These are phyloP conservation scores for Oasisia sp. DNA, from an alignment of 2,888 invertebrate genomes.

Conservation along the genomic window DNA sequence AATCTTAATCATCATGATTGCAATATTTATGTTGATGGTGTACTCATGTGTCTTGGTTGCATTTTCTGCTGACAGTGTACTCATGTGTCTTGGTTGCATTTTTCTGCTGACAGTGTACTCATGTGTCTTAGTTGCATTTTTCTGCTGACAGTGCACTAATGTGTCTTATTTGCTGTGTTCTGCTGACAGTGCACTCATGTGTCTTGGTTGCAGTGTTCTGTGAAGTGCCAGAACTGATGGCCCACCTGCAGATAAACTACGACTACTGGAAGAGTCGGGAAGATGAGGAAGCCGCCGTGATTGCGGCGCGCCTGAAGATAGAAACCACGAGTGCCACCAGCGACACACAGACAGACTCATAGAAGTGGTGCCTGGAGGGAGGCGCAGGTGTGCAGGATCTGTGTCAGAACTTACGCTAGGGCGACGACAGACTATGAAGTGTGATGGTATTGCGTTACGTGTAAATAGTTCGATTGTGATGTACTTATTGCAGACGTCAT, in stretches of 20 bases:
- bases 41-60: neutral
- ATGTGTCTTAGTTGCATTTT: neutral
- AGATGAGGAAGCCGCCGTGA: constrained; percentile 25
- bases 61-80: neutral
- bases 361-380: neutral
- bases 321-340: neutral
- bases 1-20: neutral
- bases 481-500: neutral
- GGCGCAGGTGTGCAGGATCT: neutral
- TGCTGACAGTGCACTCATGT: neutral
- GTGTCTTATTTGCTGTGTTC: neutral
- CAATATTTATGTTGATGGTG: neutral
- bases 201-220: constrained; percentile 38
- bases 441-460: neutral
- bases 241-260: constrained; percentile 86
- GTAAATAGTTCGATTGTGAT: neutral
- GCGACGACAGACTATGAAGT: neutral
- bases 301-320: neutral
- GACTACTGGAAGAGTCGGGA: constrained; percentile 84
- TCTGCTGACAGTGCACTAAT: neutral
- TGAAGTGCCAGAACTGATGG: constrained; percentile 90
- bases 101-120: neutral
- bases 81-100: neutral
- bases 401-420: neutral
- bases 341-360: neutral